A percentile compares a stretch with the other conserved stretches of the same genome.
These are phyloP conservation scores for Liolophura sinensis DNA, from an alignment of 1,140 invertebrate species.

Conservation along the genomic window DNA sequence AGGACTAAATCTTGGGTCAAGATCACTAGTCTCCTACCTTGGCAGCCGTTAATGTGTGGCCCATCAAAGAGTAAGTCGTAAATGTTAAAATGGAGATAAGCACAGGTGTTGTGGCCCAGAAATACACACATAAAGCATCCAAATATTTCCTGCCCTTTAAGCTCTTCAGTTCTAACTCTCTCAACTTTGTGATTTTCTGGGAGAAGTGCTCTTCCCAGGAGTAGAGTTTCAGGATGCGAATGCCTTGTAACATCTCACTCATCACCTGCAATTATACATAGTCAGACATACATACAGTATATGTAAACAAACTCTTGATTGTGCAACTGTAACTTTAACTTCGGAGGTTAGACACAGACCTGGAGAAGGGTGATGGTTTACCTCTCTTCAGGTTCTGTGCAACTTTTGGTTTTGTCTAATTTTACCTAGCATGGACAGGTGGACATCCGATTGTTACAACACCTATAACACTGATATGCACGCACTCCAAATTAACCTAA, in stretches of 20 bases:
- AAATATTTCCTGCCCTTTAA: slow-evolving; percentile 84
- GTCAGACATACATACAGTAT: too few relatives aligned
- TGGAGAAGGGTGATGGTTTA: too few relatives aligned
- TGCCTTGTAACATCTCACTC: slow-evolving; percentile 84
- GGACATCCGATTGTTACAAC: too few relatives aligned
- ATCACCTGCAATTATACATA: slow-evolving; percentile 67
- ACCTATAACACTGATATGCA: too few relatives aligned
- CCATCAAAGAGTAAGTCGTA: slow-evolving; percentile 81
- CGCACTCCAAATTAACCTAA: too few relatives aligned
- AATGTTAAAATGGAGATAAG: slow-evolving; percentile 93
- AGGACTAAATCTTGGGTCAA: too few relatives aligned
- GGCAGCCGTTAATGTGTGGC: slow-evolving; percentile 80
- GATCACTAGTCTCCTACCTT: slow-evolving; percentile 67
- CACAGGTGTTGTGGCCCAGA: slow-evolving; percentile 99
- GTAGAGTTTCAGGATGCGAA: slow-evolving; percentile 88
- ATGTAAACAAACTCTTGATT: too few relatives aligned
- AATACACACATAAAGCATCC: slow-evolving; percentile 97
- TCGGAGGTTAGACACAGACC: too few relatives aligned
- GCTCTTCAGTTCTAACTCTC: slow-evolving; percentile 49
- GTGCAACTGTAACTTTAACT: too few relatives aligned
- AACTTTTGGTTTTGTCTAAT: too few relatives aligned
- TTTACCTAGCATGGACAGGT: too few relatives aligned
- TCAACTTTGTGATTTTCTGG: slow-evolving; percentile 63
- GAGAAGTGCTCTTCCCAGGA: slow-evolving; percentile 92
- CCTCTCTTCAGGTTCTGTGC: too few relatives aligned